Base-by-base conservation (phyloP, 2,797 vertebrate genomes). In the Schizopygopsis pylzovi region DNA sequence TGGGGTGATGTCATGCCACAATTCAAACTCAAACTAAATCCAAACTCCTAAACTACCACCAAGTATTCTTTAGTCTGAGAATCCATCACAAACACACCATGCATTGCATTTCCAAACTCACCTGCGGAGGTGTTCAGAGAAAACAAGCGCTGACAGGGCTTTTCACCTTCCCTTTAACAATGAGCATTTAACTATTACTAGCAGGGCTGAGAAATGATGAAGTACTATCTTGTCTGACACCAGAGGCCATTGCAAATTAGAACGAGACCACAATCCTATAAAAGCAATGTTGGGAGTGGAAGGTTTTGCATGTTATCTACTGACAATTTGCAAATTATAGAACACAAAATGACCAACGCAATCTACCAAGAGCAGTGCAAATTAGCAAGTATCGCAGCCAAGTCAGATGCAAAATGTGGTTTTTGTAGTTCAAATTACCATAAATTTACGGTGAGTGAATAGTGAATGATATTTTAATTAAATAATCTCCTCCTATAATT, bases 91-190 rank as follows among this genome's bases (percentile, higher is more conserved):
- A 28, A 49, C 70, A 77, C n/a, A 56, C 39, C 39, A 82, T 54
- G 67, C 25, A 9, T 6, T n/a, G n/a, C 67, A 67, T n/a, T 54
- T 79, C 52, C 8, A 82, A 65, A 82, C 85, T 88, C 85, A 86
- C 82, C 87, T 82, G 83, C 65, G 9, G 68, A 81, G 13, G 81
- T 39, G 28, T 25, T 86, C 85, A 78, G 85, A 78, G 65, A 8
- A 43, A 75, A 79, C 84, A 67, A 86, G 63, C 0, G 47, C 70
- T 67, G 80, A 54, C 22, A 13, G 61, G 28, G 6, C 52, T 86
- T 86, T 73, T 71, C 52, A 47, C 59, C 59, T 61, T 61, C 10
- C 77, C 82, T 88, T 79, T 77, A 88, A 84, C 73, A 81, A 79
- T 22, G 41, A 81, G 87, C 61, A 84, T 80, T 77, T 11, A 43